Evolutionary conservation across 2,888 invertebrate genomes (phyloP).

Genomic region (Aproaerema taeniolella): DNA sequence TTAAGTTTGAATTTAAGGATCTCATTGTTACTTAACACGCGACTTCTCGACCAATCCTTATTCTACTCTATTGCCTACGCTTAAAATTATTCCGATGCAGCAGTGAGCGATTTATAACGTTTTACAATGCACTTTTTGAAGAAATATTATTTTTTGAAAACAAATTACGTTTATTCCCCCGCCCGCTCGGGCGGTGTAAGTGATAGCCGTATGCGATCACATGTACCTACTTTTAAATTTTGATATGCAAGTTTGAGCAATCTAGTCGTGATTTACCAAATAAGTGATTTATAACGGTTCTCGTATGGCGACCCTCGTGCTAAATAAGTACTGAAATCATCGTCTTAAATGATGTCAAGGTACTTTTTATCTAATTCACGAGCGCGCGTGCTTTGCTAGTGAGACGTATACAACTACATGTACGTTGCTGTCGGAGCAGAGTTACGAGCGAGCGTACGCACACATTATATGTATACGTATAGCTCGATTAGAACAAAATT

Average conservation of each 20-base stretch:
- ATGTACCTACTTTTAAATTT: conserved; percentile 1
- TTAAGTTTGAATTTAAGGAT: conserved; percentile 22
- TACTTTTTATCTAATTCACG: too few relatives aligned
- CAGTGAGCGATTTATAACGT: background rate
- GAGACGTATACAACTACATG: too few relatives aligned
- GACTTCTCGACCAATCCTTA: conserved; percentile 9
- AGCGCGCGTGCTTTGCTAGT: too few relatives aligned
- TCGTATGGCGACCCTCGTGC: conserved; percentile 3
- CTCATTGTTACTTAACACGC: conserved; percentile 27
- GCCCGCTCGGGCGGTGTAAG: conserved; percentile 10
- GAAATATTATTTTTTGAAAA: conserved; percentile 9
- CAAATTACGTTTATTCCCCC: conserved; percentile 1
- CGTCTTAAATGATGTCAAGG: too few relatives aligned
- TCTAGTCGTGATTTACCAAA: conserved; percentile 24
- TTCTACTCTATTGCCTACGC: conserved; percentile 11
- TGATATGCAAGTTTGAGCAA: conserved; percentile 18
- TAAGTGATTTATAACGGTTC: conserved; percentile 14
- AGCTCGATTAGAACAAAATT: too few relatives aligned
- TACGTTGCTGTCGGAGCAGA: too few relatives aligned
- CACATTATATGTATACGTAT: too few relatives aligned
- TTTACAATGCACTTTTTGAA: conserved; percentile 7
- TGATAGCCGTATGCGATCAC: conserved; percentile 5
- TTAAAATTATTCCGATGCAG: conserved; percentile 4
- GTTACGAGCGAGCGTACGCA: too few relatives aligned
- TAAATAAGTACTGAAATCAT: background rate